Base-by-base conservation (phyloP, 2,888 invertebrate genomes). In the Brachyptera risi region DNA sequence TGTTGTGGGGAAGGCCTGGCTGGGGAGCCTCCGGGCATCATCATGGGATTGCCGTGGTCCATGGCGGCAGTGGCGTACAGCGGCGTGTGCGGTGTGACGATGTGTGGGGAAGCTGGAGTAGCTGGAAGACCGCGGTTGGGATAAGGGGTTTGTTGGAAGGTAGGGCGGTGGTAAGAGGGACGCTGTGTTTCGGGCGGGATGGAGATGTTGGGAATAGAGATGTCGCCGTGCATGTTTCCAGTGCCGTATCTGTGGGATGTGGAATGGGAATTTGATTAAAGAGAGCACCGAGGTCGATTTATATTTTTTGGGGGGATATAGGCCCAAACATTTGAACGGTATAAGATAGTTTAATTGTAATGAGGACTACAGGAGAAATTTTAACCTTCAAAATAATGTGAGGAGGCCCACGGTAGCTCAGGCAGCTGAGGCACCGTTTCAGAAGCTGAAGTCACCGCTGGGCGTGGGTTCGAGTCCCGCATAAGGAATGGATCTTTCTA, bases 1-100 rank as follows among this genome's bases (percentile, higher is more conserved):
- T n/a, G 24, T 4, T 47, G 5, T 2, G 31, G 31, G 11, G 31
- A n/a, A n/a, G 42, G 42, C 17, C 7, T 21, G 4, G 47, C 47
- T 3, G 47, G 47, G 21, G 47, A 47, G n/a, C 47, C 47, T 17
- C n/a, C n/a, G 2, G 47, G 47, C 47, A 47, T 23, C 47, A 47
- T 47, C 47, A 47, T 47, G 1, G 31, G 11, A 11, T 31, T 31
- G 31, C 7, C 5, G 31, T 47, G n/a, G 24, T 47, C 24, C 47
- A 47, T 15, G 7, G n/a, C 47, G 47, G n/a, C 23, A 19, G 23
- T 19, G 42, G 13, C 21, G 42, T 17, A 42, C 23, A 21, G 24
- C 23, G 47, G 47, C 2, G 47, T 19, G 13, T 24, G 47, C n/a
- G 47, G 24, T 2, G 11, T 21, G n/a, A n/a, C n/a, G n/a, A n/a